phyloP scores from a whole-genome alignment of 2,797 vertebrate genomes.

The Anguilla megastoma region DNA sequence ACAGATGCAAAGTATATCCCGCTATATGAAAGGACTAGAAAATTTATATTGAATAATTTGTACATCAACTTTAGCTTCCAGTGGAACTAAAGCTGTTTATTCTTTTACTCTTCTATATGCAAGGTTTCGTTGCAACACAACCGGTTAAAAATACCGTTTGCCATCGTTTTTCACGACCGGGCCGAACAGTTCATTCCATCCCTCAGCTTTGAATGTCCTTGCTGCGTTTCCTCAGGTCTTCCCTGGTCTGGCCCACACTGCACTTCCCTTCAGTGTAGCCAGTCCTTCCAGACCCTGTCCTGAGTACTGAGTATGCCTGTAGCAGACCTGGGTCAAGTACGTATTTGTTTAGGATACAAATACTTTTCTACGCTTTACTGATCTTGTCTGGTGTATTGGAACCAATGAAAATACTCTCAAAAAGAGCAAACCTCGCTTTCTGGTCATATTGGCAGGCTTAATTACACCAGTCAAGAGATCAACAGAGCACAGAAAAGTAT shows the following conservation, averaged over 20 bases:
- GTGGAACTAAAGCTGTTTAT: background rate
- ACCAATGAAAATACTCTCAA: too few relatives aligned
- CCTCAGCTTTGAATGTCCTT: background rate
- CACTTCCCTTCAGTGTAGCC: background rate
- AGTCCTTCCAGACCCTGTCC: background rate
- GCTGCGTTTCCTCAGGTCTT: background rate
- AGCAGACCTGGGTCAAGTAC: too few relatives aligned
- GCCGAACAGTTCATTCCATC: background rate
- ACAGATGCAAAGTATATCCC: too few relatives aligned
- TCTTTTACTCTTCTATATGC: background rate
- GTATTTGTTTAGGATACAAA: too few relatives aligned
- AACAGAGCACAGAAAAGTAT: too few relatives aligned
- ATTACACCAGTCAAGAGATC: too few relatives aligned
- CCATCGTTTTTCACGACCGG: background rate
- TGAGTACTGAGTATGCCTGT: background rate
- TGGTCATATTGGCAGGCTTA: too few relatives aligned
- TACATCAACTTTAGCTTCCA: background rate
- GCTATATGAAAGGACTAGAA: background rate
- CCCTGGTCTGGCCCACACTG: background rate
- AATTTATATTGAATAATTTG: background rate
- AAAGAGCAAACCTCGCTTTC: too few relatives aligned
- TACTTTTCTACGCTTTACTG: too few relatives aligned
- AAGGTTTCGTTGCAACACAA: background rate
- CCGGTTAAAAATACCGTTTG: background rate
- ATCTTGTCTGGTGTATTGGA: too few relatives aligned